Conservation (phyloP, 2,113 vertebrate species). For the Gnathonemus echidnorhynchus region DNA sequence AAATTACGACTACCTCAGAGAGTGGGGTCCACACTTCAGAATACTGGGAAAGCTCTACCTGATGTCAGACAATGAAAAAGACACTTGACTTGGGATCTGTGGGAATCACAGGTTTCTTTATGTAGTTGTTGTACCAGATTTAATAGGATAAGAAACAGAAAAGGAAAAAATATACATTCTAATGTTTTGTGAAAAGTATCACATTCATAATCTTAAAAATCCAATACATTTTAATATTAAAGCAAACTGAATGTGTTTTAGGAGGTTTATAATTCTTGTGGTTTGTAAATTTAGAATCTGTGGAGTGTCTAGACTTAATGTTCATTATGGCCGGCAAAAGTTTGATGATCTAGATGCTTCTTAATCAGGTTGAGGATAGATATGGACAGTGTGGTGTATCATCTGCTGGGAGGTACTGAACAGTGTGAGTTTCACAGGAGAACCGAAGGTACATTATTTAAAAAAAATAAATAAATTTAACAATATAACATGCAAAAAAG, state of each 20-base stretch:
- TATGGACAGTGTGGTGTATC: conserved; percentile 31
- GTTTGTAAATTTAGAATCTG: conserved; percentile 90
- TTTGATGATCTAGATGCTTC: conserved; percentile 69
- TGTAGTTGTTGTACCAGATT: conserved; percentile 84
- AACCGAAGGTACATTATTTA: background rate
- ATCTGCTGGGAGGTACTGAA: conserved; percentile 21
- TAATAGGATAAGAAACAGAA: conserved; percentile 76
- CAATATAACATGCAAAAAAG: background rate
- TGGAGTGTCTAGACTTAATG: conserved; percentile 89
- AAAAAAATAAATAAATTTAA: background rate
- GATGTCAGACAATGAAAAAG: conserved; percentile 92
- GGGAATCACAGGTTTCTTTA: conserved; percentile 58
- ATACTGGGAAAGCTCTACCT: conserved; percentile 98
- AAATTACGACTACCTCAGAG: conserved; percentile 99
- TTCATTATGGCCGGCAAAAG: conserved; percentile 80
- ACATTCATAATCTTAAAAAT: conserved; percentile 86
- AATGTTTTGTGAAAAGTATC: conserved; percentile 88
- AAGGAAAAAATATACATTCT: conserved; percentile 59
- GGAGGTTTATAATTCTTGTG: conserved; percentile 93
- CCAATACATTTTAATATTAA: conserved; percentile 90
- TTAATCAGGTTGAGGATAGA: conserved; percentile 41
- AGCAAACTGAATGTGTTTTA: conserved; percentile 88
- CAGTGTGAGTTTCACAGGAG: background rate
- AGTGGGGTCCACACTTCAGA: conserved; percentile 98
- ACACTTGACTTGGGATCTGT: conserved; percentile 86